Evolutionary conservation across 2,888 invertebrate genomes (phyloP), one percentile per base, ranked within the genome.

Genomic region (Cotesia congregata): DNA sequence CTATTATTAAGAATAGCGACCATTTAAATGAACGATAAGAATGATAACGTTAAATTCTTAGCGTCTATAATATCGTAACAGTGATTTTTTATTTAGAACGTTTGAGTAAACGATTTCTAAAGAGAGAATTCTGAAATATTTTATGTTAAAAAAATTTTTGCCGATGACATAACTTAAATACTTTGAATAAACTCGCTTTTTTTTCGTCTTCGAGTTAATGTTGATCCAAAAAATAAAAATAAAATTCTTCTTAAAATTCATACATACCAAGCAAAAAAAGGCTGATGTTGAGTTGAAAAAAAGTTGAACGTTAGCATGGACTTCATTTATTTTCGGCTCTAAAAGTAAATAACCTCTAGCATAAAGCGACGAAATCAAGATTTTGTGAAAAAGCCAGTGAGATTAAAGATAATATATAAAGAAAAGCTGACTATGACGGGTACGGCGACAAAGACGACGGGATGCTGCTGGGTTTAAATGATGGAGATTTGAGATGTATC

Each of bases 341-440:
- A 2, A 50, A 50, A 50, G 50, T 50, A 50, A 50, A 50, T 50
- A 50, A 50, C 50, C 50, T 50, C 50, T 50, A 12, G 3, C 5
- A 9, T 40, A n/a, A 68, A 40, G 60, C 64, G 76, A 64, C 77
- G 67, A 76, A 77, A 80, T 80, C 78, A 76, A 79, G 80, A 81
- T 80, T 72, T 73, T 74, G 75, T 71, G 74, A 82, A 80, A 80
- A 80, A 20, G 79, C 79, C 74, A 75, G 72, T 64, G 68, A 79
- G 78, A 81, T 82, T 79, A 78, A 74, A 80, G 78, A 80, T 75
- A 77, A 39, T 39, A 61, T 38, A 38, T n/a, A 20, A 67, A 6
- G 39, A 38, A 38, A 15, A 71, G 50, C 50, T 50, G 50, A 50
- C 50, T 50, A 50, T 38, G 60, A 71, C 60, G 38, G 61, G 2